Evolutionary conservation across 2,888 invertebrate genomes (phyloP), one percentile per base, ranked within the genome.

Genomic region (Parelbella ahira): DNA sequence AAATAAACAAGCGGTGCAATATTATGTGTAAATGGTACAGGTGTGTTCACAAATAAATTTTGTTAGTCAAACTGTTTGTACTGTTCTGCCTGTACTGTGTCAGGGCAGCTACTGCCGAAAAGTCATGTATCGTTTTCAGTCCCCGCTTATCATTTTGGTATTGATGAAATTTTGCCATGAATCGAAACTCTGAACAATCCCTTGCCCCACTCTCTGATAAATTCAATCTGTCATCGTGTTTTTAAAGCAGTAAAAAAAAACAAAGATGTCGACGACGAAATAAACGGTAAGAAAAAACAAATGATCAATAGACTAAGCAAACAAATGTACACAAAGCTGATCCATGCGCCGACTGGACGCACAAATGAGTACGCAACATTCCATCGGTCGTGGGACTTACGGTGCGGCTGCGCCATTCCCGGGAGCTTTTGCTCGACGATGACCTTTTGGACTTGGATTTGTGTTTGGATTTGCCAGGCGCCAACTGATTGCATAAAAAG

Each of bases 401-500:
- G 13, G 25, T 6, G 15, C 24, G 25, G 2, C n/a, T 8, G 19
- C 28, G 28, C n/a, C 10, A 8, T 7, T 28, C 28, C 13, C 28
- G 13, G 6, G 20, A 20, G 20, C 20, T 6, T 20, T 24, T 24
- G 8, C 25, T 37, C 37, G 37, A 12, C 13, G 37, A 28, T 19
- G n/a, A n/a, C n/a, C 28, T 36, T 36, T 36, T 37, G 8, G 37
- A 37, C 13, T 37, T 37, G 37, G 11, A n/a, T 24, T 34, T 34
- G 15, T 21, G 3, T 33, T 33, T 33, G 21, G 4, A 7, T 28
- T 37, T 37, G 37, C 37, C 37, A 28, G 11, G 37, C 37, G 19
- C 37, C 37, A 37, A 37, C 36, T 37, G 28, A 28, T 37, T 20
- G 20, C 27, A 37, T 36, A 37, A 37, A 27, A 37, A 33, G 5